Evolutionary conservation across 1,140 invertebrate genomes (phyloP), one percentile per base, ranked within the genome.

Genomic region (Vanessa atalanta): DNA sequence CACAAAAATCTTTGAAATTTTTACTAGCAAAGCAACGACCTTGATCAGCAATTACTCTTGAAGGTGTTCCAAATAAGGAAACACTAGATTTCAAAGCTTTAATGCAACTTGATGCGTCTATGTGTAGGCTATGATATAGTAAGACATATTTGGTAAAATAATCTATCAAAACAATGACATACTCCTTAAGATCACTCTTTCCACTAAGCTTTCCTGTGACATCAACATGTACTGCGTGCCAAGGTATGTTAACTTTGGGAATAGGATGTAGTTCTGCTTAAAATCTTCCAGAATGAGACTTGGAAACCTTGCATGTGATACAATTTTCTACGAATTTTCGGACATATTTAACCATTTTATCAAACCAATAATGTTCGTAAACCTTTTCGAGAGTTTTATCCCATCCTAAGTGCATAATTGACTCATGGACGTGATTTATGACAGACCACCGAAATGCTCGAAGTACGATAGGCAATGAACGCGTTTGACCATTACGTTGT

Each of bases 381-480:
- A 76, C 14, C 31, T 80, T 83, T 37, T 80, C 77, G 2, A 82
- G 50, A 7, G 80, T 81, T 68, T 83, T 83, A 15, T 81, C 78
- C 61, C 66, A 80, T 1, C 82, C 82, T 12, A 82, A 37, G 69
- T 83, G 79, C 13, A 78, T 65, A 13, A 83, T 20, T 0, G 50
- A 57, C 16, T 86, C 83, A 64, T 88, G 90, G 0, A 88, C 72
- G 65, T 84, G 74, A 48, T 87, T 84, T 55, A 90, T 82, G 3
- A 90, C 72, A 31, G 67, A 71, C 65, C 61, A 70, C 69, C 74
- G 8, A 4, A 60, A 47, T 0, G 15, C 16, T 11, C 67, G 23
- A n/a, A 55, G 67, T 9, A 69, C 26, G 9, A 69, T 47, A 6
- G 67, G 67, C 4, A 69, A 23, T 37, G 47, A 70, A 4, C 26